Evolutionary conservation across 2,888 invertebrate genomes (phyloP).

Genomic region (Pasiphila rectangulata): DNA sequence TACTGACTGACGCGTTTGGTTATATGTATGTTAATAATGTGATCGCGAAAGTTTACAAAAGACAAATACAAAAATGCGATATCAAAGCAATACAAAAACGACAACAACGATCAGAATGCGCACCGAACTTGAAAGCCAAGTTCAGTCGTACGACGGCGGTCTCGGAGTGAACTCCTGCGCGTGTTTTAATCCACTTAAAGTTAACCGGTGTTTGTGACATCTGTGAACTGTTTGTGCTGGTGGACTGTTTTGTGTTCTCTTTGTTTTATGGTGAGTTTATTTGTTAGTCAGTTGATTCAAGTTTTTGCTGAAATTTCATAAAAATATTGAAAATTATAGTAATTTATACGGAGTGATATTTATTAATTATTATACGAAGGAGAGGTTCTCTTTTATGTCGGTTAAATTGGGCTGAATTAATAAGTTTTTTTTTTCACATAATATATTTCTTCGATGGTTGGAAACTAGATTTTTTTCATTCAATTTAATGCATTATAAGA

Average conservation of each 20-base stretch:
- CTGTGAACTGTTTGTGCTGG: conserved; percentile 9
- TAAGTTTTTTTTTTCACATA: too few species aligned
- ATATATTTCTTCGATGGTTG: too few species aligned
- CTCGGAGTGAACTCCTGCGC: conserved; percentile 18
- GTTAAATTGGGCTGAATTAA: too few species aligned
- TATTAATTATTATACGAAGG: too few species aligned
- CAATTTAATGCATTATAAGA: too few species aligned
- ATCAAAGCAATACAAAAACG: conserved; percentile 14
- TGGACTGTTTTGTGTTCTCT: conserved; percentile 4
- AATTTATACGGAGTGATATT: too few species aligned
- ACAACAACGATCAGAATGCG: conserved; percentile 10
- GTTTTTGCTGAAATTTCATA: too few species aligned
- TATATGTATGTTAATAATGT: too few species aligned
- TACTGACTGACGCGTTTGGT: neutral
- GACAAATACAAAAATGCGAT: neutral
- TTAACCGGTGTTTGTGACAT: conserved; percentile 27
- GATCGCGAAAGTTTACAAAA: neutral
- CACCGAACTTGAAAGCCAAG: conserved; percentile 18
- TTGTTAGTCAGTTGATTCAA: too few species aligned
- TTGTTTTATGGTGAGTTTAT: conserved; percentile 25
- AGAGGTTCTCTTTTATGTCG: too few species aligned
- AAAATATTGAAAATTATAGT: too few species aligned
- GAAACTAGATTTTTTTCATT: too few species aligned
- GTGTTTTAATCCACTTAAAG: conserved; percentile 12
- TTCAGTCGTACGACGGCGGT: conserved; percentile 26